phyloP scores from a whole-genome alignment of 2,888 invertebrate species.

The Zele albiditarsus region DNA sequence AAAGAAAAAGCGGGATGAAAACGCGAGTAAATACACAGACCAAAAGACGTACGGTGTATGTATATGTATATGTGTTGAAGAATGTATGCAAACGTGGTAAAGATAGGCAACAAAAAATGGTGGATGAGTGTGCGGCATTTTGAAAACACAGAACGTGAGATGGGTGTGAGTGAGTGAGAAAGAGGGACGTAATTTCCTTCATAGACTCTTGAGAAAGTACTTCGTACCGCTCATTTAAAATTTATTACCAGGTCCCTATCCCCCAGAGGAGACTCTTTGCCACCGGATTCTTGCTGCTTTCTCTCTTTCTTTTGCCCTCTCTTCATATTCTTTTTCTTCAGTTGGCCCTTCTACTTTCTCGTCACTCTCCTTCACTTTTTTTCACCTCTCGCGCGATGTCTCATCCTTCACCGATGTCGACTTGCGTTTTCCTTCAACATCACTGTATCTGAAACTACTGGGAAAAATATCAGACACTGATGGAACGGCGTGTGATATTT shows the following conservation, averaged over 20 bases:
- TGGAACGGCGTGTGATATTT: slow-evolving; percentile 29
- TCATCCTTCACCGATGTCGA: slow-evolving; percentile 1
- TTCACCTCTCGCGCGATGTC: not conserved
- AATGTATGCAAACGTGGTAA: slow-evolving; percentile 6
- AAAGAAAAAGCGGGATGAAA: not conserved
- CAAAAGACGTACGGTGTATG: not conserved
- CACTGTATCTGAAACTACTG: slow-evolving; percentile 27
- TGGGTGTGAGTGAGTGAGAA: not conserved
- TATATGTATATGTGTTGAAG: not conserved
- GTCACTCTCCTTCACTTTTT: not conserved
- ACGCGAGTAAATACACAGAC: not conserved
- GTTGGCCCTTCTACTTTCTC: slow-evolving; percentile 21
- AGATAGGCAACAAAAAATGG: not conserved
- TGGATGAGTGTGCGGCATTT: slow-evolving; percentile 2
- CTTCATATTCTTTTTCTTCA: slow-evolving; percentile 31
- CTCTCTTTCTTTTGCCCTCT: slow-evolving; percentile 17
- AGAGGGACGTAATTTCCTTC: slow-evolving; percentile 22
- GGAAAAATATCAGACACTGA: slow-evolving; percentile 17
- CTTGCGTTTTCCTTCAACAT: slow-evolving; percentile 11
- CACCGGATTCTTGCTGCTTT: slow-evolving; percentile 24
- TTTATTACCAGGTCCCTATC: slow-evolving; percentile 42
- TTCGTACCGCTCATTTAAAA: slow-evolving; percentile 35
- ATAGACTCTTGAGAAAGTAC: slow-evolving; percentile 26
- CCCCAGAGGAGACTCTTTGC: slow-evolving; percentile 43
- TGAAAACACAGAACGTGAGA: not conserved